Evolutionary conservation across 2,888 invertebrate genomes (phyloP).

Genomic region (Osmoderma eremita): DNA sequence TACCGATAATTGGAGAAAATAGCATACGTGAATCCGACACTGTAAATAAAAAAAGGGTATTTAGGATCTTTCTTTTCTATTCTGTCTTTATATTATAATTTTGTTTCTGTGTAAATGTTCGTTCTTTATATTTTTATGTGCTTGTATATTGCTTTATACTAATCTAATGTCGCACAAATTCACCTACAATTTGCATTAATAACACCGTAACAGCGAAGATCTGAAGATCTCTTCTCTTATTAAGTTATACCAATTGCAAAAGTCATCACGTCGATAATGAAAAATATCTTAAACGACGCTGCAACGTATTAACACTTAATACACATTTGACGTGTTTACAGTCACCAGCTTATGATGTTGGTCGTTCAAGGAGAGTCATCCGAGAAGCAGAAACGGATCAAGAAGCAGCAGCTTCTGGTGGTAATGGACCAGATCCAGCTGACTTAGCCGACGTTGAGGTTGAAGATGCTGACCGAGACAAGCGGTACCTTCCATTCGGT

Average conservation of each 20-base stretch:
- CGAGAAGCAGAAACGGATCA: constrained; percentile 61
- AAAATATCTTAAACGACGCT: too few species aligned
- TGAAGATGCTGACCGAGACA: constrained; percentile 83
- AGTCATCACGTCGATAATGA: background rate
- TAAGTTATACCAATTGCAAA: background rate
- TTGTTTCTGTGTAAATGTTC: constrained; percentile 1
- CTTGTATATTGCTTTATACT: constrained; percentile 19
- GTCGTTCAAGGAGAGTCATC: constrained; percentile 57
- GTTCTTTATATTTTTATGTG: constrained; percentile 10
- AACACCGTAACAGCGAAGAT: background rate
- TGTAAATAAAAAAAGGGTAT: constrained; percentile 5
- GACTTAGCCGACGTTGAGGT: constrained; percentile 76
- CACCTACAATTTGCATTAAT: background rate
- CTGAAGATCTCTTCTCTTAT: background rate
- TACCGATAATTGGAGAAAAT: constrained; percentile 27
- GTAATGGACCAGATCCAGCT: constrained; percentile 73
- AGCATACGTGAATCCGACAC: constrained; percentile 16
- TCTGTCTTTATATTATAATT: background rate
- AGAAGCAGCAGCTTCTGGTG: constrained; percentile 66
- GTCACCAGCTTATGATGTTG: constrained; percentile 53
- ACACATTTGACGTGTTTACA: constrained; percentile 48
- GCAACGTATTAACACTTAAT: too few species aligned
- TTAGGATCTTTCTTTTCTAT: constrained; percentile 4
- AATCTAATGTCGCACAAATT: constrained; percentile 11
- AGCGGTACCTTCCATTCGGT: constrained; percentile 80